phyloP scores from a whole-genome alignment of 2,888 invertebrate genomes.

The Hypselothyrea guttata region DNA sequence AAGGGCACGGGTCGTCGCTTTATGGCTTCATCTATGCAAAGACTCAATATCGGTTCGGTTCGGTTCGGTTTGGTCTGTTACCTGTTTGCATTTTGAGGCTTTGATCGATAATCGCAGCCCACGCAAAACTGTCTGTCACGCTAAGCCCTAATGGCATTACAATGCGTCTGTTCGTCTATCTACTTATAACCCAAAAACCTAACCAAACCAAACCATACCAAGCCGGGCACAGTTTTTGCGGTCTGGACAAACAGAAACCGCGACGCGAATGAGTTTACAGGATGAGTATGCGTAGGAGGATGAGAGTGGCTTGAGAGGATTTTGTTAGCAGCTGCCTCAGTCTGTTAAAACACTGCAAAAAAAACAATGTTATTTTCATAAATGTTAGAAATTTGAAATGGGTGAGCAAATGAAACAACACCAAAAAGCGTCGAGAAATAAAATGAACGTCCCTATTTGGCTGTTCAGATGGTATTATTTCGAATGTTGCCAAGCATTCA shows the following conservation, averaged over 20 bases:
- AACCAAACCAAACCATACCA: no score
- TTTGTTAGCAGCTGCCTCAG: constrained; percentile 36
- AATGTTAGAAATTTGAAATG: no score
- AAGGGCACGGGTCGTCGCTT: constrained; percentile 27
- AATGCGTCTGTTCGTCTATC: constrained; percentile 34
- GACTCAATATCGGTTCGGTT: neutral
- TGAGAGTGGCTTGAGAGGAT: constrained; percentile 14
- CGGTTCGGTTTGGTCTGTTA: constrained; percentile 30
- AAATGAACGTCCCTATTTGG: no score
- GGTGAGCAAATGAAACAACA: no score
- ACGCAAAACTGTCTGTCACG: constrained; percentile 73
- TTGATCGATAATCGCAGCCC: constrained; percentile 78
- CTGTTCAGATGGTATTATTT: no score
- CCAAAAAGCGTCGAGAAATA: no score
- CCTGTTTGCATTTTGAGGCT: constrained; percentile 72
- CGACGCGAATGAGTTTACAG: constrained; percentile 42
- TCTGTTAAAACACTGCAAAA: constrained; percentile 16
- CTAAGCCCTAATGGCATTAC: constrained; percentile 70
- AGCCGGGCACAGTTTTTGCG: constrained; percentile 44
- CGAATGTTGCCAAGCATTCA: no score
- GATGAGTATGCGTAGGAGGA: constrained; percentile 11
- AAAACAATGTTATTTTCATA: no score
- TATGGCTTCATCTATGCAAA: constrained; percentile 28
- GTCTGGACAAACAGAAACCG: constrained; percentile 55
- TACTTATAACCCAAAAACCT: constrained; percentile 15